A percentile compares a stretch with the other conserved stretches of the same genome.
Evolutionary conservation across 53 echinoderm and acorn worm species (phyloP).

Genomic region (Hippasteria phrygiana): DNA sequence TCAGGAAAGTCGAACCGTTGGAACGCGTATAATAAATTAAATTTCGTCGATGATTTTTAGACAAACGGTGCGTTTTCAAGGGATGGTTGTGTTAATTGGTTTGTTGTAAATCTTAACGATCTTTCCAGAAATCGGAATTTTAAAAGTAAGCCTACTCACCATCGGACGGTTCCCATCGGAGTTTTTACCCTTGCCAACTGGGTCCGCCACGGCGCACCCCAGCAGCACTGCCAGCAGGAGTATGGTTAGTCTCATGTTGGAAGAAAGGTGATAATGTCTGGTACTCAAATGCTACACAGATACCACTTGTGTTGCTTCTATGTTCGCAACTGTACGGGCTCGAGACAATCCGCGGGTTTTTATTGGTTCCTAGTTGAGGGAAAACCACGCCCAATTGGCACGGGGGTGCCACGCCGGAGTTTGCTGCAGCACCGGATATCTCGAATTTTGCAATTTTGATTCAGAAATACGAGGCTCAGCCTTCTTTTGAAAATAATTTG

Average conservation of each 20-base stretch:
- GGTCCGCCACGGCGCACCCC: slow-evolving; percentile 15
- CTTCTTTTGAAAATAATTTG: too few species aligned
- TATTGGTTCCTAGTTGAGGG: neutral
- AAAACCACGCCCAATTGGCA: slow-evolving; percentile 18
- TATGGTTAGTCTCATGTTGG: slow-evolving; percentile 22
- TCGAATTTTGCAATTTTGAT: too few species aligned
- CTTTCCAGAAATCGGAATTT: too few species aligned
- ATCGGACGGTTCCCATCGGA: neutral
- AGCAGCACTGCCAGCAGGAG: slow-evolving; percentile 4
- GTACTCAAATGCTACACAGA: neutral
- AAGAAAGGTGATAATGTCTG: neutral
- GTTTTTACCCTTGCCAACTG: neutral
- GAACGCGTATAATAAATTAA: too few species aligned
- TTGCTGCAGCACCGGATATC: too few species aligned
- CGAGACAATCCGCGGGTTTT: neutral
- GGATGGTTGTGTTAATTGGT: too few species aligned
- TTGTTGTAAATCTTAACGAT: too few species aligned
- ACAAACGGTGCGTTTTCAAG: too few species aligned
- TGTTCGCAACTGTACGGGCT: neutral
- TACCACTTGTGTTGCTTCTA: neutral
- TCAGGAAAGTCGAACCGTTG: too few species aligned
- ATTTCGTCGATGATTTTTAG: too few species aligned
- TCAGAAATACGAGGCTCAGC: too few species aligned
- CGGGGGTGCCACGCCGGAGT: slow-evolving; percentile 41
- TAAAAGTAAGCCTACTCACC: too few species aligned